Conservation (phyloP, 2,888 invertebrate genomes). For the Dryococelus australis region DNA sequence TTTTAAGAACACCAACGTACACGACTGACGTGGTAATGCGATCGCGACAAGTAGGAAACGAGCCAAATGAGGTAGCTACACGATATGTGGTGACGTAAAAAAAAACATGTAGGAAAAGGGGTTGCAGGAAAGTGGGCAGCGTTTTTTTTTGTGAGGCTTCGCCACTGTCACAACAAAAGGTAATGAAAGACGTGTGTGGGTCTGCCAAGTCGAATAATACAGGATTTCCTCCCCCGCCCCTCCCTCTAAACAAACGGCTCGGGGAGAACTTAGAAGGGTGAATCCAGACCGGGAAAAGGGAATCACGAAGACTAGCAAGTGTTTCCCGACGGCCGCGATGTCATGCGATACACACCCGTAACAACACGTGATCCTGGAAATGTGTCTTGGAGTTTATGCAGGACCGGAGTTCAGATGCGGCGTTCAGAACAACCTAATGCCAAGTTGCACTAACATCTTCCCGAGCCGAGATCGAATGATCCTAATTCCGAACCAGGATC, state of each 20-base stretch:
- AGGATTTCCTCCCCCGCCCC: neutral
- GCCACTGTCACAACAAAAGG: constrained; percentile 3
- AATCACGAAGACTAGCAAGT: constrained; percentile 5
- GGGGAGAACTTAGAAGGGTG: constrained; percentile 10
- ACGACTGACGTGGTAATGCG: no score
- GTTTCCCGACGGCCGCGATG: neutral
- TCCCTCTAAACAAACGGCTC: neutral
- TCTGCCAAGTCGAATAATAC: constrained; percentile 3
- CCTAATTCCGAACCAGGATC: no score
- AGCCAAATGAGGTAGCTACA: neutral
- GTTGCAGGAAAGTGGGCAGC: neutral
- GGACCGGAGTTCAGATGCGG: no score
- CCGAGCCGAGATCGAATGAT: no score
- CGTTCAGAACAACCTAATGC: no score
- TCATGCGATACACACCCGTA: neutral
- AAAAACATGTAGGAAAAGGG: neutral
- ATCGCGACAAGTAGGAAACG: neutral
- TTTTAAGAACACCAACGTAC: no score
- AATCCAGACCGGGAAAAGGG: neutral
- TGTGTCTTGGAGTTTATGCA: no score
- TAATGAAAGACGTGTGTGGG: neutral
- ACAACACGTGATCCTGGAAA: neutral
- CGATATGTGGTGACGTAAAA: neutral
- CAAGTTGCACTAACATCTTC: no score
- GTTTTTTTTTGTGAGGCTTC: neutral